These are phyloP conservation scores for Anguilla megastoma DNA, from an alignment of 2,797 vertebrate species.

Conservation along the genomic window DNA sequence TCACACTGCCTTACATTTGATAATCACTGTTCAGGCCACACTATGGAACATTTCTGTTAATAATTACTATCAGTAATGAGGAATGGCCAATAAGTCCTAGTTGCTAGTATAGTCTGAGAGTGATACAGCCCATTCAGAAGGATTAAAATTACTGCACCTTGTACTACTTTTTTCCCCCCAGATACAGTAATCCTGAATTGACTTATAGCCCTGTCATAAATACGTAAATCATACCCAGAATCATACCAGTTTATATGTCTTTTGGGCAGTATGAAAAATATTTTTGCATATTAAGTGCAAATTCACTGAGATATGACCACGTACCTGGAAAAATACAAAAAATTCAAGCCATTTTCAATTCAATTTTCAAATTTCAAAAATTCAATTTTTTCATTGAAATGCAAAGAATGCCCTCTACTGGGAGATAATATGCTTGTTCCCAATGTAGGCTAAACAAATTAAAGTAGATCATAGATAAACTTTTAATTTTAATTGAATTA, in stretches of 20 bases:
- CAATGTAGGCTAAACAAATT: neutral
- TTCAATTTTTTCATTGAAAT: neutral
- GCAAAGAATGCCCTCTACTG: neutral
- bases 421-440: neutral
- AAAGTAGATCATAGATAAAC: neutral
- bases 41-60: neutral
- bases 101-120: neutral
- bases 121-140: neutral
- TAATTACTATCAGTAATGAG: neutral
- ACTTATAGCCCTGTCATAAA: neutral
- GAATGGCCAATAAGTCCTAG: neutral
- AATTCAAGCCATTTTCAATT: neutral
- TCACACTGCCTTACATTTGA: neutral
- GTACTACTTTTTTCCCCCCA: neutral
- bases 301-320: neutral
- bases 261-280: neutral
- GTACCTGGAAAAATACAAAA: neutral
- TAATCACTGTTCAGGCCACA: neutral
- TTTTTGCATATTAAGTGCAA: neutral
- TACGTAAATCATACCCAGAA: neutral
- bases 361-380: no score
- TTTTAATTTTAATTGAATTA: neutral
- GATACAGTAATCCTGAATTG: neutral
- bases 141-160: neutral
- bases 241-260: neutral